Conservation (phyloP, 2,113 vertebrate genomes). For the Chrysochloris asiatica region DNA sequence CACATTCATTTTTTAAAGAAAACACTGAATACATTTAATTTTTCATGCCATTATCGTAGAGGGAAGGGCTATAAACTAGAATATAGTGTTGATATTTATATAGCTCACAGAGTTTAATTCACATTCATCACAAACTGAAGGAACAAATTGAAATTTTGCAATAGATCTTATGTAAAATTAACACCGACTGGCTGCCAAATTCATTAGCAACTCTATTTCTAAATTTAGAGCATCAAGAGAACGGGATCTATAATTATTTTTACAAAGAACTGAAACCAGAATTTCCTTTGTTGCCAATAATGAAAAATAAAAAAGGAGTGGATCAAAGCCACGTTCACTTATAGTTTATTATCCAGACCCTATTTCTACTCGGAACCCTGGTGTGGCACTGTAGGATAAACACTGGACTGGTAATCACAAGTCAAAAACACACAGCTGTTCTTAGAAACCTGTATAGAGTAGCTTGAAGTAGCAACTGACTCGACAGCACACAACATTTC, state of each 20-base stretch:
- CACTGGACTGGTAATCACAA: too few species aligned
- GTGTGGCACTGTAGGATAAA: too few species aligned
- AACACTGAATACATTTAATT: constrained; percentile 41
- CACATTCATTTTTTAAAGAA: neutral
- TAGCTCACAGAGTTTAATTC: constrained; percentile 8
- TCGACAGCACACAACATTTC: too few species aligned
- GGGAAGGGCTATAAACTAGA: neutral
- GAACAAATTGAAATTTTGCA: constrained; percentile 21
- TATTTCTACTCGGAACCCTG: too few species aligned
- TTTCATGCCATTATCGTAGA: neutral
- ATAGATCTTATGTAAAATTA: constrained; percentile 49
- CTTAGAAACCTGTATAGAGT: too few species aligned
- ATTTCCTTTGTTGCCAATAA: constrained; percentile 23
- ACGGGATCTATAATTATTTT: constrained; percentile 60
- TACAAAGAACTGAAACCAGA: constrained; percentile 51
- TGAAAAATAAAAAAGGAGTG: constrained; percentile 41
- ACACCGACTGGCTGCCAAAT: constrained; percentile 20
- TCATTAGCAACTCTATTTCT: constrained; percentile 28
- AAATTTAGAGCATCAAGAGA: constrained; percentile 45
- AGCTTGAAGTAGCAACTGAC: too few species aligned
- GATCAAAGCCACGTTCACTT: constrained; percentile 11
- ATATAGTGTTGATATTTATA: neutral
- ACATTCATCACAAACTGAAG: constrained; percentile 15
- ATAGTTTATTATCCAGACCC: constrained; percentile 15
- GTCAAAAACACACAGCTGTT: too few species aligned